Conservation (phyloP, 2,888 invertebrate species). For the Emmelina monodactyla region DNA sequence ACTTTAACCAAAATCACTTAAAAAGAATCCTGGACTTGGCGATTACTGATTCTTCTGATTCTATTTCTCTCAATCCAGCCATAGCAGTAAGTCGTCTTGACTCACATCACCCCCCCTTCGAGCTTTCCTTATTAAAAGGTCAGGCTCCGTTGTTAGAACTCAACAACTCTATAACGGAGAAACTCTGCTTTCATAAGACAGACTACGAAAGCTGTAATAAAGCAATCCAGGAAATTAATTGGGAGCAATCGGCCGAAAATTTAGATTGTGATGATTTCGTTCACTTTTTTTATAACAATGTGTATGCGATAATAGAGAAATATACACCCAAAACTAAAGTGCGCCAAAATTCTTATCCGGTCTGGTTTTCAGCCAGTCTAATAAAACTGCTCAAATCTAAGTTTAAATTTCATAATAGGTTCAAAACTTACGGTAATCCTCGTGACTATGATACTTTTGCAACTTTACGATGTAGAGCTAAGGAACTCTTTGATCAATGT, state of each 20-base stretch:
- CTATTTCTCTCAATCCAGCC: no score
- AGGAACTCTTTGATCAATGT: not conserved
- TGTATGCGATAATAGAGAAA: conserved; percentile 1
- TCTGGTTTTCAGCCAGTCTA: not conserved
- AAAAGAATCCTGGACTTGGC: no score
- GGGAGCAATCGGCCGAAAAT: not conserved
- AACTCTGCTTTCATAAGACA: not conserved
- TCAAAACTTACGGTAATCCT: not conserved
- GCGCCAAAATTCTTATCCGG: not conserved
- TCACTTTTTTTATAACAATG: not conserved
- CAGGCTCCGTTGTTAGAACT: not conserved
- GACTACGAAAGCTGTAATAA: not conserved
- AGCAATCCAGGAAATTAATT: not conserved
- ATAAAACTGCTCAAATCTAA: not conserved
- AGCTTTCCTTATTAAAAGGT: not conserved
- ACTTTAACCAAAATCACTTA: not conserved
- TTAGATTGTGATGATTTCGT: not conserved
- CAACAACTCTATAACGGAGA: not conserved
- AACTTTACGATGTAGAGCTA: not conserved
- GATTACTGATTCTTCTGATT: no score
- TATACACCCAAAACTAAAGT: not conserved
- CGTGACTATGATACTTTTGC: not conserved
- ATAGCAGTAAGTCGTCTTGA: not conserved
- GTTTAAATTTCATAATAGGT: not conserved
- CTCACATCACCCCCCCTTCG: not conserved